Evolutionary conservation across 2,113 vertebrate genomes (phyloP).

Genomic region (Gadus chalcogrammus): DNA sequence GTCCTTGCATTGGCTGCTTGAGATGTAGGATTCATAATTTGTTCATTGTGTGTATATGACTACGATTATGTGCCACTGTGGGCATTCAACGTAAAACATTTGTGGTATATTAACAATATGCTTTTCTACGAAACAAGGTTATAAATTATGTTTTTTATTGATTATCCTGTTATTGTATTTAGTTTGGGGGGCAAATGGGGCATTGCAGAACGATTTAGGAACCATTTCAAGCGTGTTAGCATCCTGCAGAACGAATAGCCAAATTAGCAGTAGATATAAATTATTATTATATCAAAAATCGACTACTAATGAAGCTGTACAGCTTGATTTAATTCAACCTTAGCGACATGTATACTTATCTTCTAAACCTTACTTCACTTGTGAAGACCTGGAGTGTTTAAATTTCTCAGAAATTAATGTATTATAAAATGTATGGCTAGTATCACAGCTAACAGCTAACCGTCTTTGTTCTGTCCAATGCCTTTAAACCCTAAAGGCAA

Average conservation of each 20-base stretch:
- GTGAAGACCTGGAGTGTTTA: not conserved
- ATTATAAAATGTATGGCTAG: constrained; percentile 22
- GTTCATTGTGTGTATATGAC: constrained; percentile 42
- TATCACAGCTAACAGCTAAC: constrained; percentile 5
- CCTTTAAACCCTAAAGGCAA: constrained; percentile 50
- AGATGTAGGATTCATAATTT: constrained; percentile 46
- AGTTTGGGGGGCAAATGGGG: too few species aligned
- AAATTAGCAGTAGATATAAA: too few species aligned
- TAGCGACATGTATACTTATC: not conserved
- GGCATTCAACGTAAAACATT: constrained; percentile 23
- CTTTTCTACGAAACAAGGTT: too few species aligned
- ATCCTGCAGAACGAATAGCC: too few species aligned
- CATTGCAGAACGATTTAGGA: too few species aligned
- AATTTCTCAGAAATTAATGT: constrained; percentile 21
- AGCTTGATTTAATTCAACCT: not conserved
- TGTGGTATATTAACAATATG: too few species aligned
- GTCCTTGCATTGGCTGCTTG: constrained; percentile 39
- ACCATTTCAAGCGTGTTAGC: too few species aligned
- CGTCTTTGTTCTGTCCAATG: constrained; percentile 34
- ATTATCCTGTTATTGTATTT: too few species aligned
- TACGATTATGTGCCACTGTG: constrained; percentile 63
- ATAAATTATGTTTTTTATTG: too few species aligned
- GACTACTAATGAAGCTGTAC: not conserved
- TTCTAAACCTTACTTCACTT: not conserved
- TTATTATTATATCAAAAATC: not conserved